These are phyloP conservation scores for Pangasius macronema DNA, from an alignment of 2,797 vertebrate species.

Conservation along the genomic window DNA sequence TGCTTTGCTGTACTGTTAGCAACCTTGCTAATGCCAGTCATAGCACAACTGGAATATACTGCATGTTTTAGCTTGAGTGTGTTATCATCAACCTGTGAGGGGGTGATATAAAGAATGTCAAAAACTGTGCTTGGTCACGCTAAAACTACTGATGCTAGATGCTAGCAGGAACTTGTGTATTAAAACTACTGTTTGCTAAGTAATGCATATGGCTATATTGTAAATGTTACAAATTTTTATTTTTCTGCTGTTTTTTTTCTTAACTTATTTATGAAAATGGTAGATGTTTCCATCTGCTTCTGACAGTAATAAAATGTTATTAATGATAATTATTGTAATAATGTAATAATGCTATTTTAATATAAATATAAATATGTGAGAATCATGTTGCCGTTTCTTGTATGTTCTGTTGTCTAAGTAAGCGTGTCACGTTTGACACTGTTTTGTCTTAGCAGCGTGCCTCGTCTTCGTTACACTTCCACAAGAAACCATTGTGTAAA, in stretches of 20 bases:
- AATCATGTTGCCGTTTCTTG: conserved; percentile 6
- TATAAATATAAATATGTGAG: conserved; percentile 69
- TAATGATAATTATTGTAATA: conserved; percentile 73
- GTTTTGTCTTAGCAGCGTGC: neutral
- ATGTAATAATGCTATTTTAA: conserved; percentile 79
- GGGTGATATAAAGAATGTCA: conserved; percentile 35
- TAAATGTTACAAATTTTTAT: conserved; percentile 52
- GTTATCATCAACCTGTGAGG: conserved; percentile 22
- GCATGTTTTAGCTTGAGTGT: conserved; percentile 36
- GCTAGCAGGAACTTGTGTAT: conserved; percentile 32
- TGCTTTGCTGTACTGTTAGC: conserved; percentile 28
- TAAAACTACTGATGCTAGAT: conserved; percentile 39
- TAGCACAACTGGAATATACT: conserved; percentile 22
- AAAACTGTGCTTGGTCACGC: conserved; percentile 34
- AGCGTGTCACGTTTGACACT: neutral
- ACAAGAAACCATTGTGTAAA: neutral
- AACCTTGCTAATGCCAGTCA: conserved; percentile 5
- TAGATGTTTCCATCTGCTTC: conserved; percentile 65
- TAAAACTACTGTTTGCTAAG: conserved; percentile 48
- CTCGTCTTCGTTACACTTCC: neutral
- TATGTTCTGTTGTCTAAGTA: neutral
- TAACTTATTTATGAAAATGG: conserved; percentile 78
- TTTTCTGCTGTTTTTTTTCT: conserved; percentile 57
- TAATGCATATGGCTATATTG: conserved; percentile 41
- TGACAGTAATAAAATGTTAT: conserved; percentile 75